Evolutionary conservation across 2,797 vertebrate genomes (phyloP).

Genomic region (Channa striata): DNA sequence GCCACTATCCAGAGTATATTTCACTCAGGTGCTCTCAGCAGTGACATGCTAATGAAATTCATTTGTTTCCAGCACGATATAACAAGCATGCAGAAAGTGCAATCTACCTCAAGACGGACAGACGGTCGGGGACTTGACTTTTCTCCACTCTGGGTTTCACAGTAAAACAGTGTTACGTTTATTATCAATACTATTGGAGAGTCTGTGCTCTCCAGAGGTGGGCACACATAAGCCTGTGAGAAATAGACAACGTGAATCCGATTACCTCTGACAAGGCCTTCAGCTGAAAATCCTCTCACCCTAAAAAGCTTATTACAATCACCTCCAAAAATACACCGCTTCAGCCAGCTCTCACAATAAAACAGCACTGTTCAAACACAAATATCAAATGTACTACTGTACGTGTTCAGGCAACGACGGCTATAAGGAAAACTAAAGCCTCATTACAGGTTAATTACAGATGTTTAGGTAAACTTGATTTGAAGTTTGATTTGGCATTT

Average conservation of each 20-base stretch:
- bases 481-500: conserved; percentile 36
- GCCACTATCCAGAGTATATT: not conserved
- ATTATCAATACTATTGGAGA: conserved; percentile 55
- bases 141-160: conserved; percentile 3
- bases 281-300: conserved; percentile 55
- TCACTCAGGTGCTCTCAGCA: conserved; percentile 11
- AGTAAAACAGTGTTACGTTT: conserved; percentile 39
- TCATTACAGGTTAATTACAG: conserved; percentile 30
- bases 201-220: conserved; percentile 30
- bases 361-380: conserved; percentile 7
- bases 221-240: conserved; percentile 44
- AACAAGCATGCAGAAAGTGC: not conserved
- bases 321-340: conserved; percentile 24
- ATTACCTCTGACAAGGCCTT: conserved; percentile 61
- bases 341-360: conserved; percentile 5
- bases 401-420: not conserved
- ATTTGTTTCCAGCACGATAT: conserved; percentile 13
- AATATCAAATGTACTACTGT: not conserved
- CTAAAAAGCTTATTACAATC: conserved; percentile 62
- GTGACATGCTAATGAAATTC: conserved; percentile 3
- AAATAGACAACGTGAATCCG: conserved; percentile 60
- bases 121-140: conserved; percentile 14
- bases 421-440: conserved; percentile 17
- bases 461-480: conserved; percentile 16
- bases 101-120: conserved; percentile 15